Conservation (phyloP, 2,797 vertebrate species). For the Enoplosus armatus region DNA sequence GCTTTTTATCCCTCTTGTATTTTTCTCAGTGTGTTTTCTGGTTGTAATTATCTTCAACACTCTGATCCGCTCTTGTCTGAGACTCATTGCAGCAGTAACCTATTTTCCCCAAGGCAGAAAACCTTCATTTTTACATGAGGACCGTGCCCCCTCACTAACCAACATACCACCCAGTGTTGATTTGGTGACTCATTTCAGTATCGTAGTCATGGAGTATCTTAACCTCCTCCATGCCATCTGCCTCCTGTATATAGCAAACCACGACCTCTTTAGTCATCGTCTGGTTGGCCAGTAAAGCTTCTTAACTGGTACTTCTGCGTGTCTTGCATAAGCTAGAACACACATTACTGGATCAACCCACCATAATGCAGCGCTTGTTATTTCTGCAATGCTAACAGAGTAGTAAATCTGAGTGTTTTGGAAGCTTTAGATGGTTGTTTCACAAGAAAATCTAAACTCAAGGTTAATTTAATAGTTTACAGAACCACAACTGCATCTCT, state of each 20-base stretch:
- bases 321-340: not conserved
- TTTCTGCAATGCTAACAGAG: not conserved
- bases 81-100: conserved; percentile 14
- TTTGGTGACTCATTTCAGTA: conserved; percentile 50
- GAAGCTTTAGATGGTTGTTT: not conserved
- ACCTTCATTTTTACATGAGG: not conserved
- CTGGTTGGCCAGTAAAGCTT: not conserved
- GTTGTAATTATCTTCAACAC: conserved; percentile 1
- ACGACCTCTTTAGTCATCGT: conserved; percentile 7
- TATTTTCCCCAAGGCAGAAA: conserved; percentile 5
- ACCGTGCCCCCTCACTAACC: not conserved
- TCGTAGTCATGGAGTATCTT: not conserved
- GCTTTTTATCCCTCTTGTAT: not conserved
- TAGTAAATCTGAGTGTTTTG: not conserved
- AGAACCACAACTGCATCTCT: not conserved
- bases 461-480: not conserved
- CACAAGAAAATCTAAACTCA: not conserved
- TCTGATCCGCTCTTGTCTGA: not conserved
- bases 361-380: not conserved
- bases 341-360: conserved; percentile 1
- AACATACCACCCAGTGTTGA: conserved; percentile 19
- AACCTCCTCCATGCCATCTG: not conserved
- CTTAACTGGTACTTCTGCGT: conserved; percentile 26
- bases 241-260: conserved; percentile 5
- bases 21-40: not conserved